Evolutionary conservation across 2,113 vertebrate genomes (phyloP), one percentile per base, ranked within the genome.

Genomic region (Dendropsophus ebraccatus): DNA sequence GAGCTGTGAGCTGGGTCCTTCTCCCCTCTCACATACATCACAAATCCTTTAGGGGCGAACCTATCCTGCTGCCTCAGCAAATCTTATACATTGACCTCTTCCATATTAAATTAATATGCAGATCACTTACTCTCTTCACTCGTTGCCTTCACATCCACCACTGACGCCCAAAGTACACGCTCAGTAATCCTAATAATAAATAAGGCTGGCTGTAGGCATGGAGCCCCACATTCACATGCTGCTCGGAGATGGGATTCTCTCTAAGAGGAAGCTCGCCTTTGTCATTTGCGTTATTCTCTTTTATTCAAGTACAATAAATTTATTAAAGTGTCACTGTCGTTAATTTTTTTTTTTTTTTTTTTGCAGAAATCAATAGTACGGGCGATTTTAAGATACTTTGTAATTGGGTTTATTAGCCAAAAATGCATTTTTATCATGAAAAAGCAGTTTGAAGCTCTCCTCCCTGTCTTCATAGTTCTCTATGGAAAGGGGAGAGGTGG

Each of bases 21-120:
- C 67, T 87, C 85, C 85, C 85, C 69, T 79, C 60, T 47, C 77
- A 87, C 69, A 87, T 87, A 87, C 52, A 87, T 87, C 85, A 87
- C 69, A 87, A 81, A 58, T 50, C 67, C 85, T 81, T 87, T 87
- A 73, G 78, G 85, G 78, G 77, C 77, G 45, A 73, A 81, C 77
- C 72, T 21, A 81, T 87, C 65, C 41, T 74, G 78, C 85, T 87
- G 85, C 78, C 85, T 87, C 85, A 87, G 85, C 85, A 87, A 86
- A 69, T 52, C 78, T 74, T 81, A 65, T 52, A 87, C 45, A 50
- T 76, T 87, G 85, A 87, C 85, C 85, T 87, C 67, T 56, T 81
- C 70, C 78, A 81, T 87, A 87, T 87, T 87, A 81, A 81, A 87
- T 81, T 81, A 87, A 81, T 81, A 87, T 87, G 85, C 85, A 87